Evolutionary conservation across 2,113 vertebrate species (phyloP).

Genomic region (Polypterus senegalus): DNA sequence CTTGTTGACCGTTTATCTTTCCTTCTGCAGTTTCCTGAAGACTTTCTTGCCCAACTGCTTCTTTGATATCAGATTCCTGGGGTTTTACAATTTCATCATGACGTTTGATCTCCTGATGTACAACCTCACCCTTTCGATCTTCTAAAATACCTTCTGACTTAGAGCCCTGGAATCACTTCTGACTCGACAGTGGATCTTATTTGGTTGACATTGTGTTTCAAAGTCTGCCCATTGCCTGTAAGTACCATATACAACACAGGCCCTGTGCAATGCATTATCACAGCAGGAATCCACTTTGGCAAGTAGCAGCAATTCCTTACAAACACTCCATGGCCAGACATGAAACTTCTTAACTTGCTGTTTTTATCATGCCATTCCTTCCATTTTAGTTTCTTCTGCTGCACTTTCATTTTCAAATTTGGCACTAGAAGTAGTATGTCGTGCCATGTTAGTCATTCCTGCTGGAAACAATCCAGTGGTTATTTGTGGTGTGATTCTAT

Average conservation of each 20-base stretch:
- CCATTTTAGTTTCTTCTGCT: not conserved
- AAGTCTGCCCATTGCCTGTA: not conserved
- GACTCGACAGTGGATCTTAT: not conserved
- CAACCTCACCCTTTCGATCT: too few relatives aligned
- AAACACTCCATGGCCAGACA: not conserved
- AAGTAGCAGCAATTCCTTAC: not conserved
- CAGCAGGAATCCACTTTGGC: not conserved
- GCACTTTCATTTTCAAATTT: not conserved
- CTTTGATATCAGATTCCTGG: too few relatives aligned
- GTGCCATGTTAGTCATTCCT: not conserved
- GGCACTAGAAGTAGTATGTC: not conserved
- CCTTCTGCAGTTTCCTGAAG: too few relatives aligned
- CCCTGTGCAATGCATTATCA: not conserved
- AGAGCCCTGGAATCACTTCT: too few relatives aligned
- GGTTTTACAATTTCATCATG: too few relatives aligned
- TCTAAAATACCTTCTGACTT: too few relatives aligned
- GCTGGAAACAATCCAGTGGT: not conserved
- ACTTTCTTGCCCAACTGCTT: too few relatives aligned
- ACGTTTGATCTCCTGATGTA: too few relatives aligned
- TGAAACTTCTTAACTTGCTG: not conserved
- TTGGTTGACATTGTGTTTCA: not conserved
- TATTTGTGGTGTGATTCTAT: not conserved
- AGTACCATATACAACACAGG: not conserved
- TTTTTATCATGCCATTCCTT: not conserved
- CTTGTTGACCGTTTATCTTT: too few relatives aligned